Percentiles rank a stretch among this genome's conserved stretches.
Evolutionary conservation across 2,888 invertebrate genomes (phyloP).

Genomic region (Microplitis deprimator): DNA sequence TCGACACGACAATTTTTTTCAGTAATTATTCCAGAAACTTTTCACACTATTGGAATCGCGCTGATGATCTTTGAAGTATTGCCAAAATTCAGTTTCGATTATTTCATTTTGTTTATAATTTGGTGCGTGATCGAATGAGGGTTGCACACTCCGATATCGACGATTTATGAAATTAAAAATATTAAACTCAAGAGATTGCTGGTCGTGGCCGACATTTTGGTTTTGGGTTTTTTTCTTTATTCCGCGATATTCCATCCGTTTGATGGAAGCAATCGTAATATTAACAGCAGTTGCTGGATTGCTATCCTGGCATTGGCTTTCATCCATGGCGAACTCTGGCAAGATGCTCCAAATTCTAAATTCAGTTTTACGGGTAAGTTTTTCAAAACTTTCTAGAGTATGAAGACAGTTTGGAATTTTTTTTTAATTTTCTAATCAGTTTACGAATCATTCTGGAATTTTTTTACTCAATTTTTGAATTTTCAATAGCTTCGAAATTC

Average conservation of each 20-base stretch:
- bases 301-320: not conserved
- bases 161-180: not conserved
- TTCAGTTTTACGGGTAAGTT: not conserved
- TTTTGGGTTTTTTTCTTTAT: not conserved
- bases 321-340: not conserved
- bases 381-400: not conserved
- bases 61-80: not conserved
- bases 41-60: not conserved
- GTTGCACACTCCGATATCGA: not conserved
- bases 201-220: not conserved
- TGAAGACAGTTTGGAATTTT: not conserved
- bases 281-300: not conserved
- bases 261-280: not conserved
- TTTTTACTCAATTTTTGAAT: not conserved
- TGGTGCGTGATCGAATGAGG: not conserved
- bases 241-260: not conserved
- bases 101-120: not conserved
- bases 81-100: not conserved
- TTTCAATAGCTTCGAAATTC: too few species aligned
- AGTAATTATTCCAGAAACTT: not conserved
- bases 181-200: not conserved
- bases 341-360: not conserved
- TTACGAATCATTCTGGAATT: not conserved
- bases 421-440: too few species aligned
- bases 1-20: not conserved